phyloP scores from a whole-genome alignment of 2,888 invertebrate species.

The Meganola albula region DNA sequence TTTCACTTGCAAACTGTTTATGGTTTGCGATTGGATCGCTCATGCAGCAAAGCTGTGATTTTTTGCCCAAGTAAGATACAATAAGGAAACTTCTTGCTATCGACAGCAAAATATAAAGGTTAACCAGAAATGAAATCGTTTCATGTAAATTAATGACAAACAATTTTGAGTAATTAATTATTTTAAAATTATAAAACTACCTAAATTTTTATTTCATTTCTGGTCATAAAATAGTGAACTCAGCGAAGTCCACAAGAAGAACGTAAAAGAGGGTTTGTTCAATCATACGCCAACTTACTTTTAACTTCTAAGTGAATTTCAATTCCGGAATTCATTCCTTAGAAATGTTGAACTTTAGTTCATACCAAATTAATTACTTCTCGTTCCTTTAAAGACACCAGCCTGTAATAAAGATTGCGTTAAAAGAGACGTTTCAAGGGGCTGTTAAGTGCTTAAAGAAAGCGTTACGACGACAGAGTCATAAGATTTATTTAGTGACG shows the following conservation, averaged over 20 bases:
- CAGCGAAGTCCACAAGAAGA: conserved; percentile 65
- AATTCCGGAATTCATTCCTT: conserved; percentile 23
- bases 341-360: conserved; percentile 18
- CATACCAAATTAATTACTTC: conserved; percentile 26
- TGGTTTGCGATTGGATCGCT: conserved; percentile 98
- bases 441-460: not conserved
- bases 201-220: conserved; percentile 34
- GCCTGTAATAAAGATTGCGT: conserved; percentile 16
- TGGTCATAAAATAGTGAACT: conserved; percentile 56
- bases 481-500: too few species aligned
- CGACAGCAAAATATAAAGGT: too few species aligned
- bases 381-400: conserved; percentile 15
- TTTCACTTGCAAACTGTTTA: conserved; percentile 94
- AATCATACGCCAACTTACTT: conserved; percentile 35
- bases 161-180: too few species aligned
- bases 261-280: conserved; percentile 35
- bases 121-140: conserved; percentile 35
- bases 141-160: too few species aligned
- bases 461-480: too few species aligned
- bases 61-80: conserved; percentile 91
- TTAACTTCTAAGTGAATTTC: conserved; percentile 28
- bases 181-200: too few species aligned
- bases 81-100: conserved; percentile 30
- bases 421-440: not conserved
- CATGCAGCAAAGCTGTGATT: conserved; percentile 97